A percentile compares a stretch with the other conserved stretches of the same genome.
Evolutionary conservation across 2,113 vertebrate species (phyloP).

Genomic region (Cinclus mexicanus): DNA sequence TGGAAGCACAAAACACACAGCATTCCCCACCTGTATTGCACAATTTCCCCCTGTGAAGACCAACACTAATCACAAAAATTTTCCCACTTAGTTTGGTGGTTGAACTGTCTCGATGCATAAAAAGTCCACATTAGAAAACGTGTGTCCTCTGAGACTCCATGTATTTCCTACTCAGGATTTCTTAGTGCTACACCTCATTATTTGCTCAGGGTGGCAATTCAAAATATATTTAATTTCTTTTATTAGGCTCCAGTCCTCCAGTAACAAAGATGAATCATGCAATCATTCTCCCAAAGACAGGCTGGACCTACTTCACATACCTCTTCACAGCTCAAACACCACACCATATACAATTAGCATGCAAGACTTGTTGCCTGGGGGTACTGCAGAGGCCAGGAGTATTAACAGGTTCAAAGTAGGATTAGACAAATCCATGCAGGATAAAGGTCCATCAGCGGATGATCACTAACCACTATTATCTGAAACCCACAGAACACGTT

Average conservation of each 20-base stretch:
- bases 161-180: background rate
- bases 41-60: background rate
- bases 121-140: background rate
- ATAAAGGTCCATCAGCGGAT: conserved; percentile 32
- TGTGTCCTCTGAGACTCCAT: background rate
- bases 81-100: background rate
- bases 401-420: conserved; percentile 41
- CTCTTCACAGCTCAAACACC: background rate
- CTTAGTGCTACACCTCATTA: background rate
- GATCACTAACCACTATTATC: background rate
- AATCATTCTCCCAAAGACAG: background rate
- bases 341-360: background rate
- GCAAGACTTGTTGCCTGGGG: background rate
- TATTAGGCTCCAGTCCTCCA: background rate
- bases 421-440: conserved; percentile 39
- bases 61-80: background rate
- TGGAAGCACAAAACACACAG: background rate
- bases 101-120: background rate
- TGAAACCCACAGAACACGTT: background rate
- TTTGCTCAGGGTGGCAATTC: background rate
- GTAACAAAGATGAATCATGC: background rate
- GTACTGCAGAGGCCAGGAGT: background rate
- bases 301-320: background rate
- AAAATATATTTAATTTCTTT: background rate
- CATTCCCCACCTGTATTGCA: background rate